Conservation (phyloP, 2,797 vertebrate genomes). For the Gadopsis marmoratus region DNA sequence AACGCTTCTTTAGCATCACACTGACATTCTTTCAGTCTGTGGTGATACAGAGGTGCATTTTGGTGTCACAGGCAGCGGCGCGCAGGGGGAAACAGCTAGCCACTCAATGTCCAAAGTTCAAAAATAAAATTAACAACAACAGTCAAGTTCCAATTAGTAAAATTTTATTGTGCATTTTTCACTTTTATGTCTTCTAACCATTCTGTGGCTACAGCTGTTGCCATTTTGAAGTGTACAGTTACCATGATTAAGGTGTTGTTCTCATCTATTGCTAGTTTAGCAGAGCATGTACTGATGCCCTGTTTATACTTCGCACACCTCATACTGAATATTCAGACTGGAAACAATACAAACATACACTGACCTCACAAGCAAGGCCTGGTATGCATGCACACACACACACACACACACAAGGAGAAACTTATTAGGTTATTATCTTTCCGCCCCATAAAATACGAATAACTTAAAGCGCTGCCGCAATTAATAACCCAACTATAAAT, state of each 20-base stretch:
- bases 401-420: constrained; percentile 70
- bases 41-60: background rate
- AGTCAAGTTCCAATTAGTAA: too few species aligned
- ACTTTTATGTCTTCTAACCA: too few species aligned
- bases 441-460: constrained; percentile 88
- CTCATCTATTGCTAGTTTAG: too few species aligned
- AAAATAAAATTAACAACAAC: background rate
- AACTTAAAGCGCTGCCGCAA: constrained; percentile 84
- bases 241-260: too few species aligned
- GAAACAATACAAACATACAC: constrained; percentile 74
- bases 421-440: constrained; percentile 91
- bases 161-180: too few species aligned
- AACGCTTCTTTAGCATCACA: background rate
- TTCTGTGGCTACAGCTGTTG: too few species aligned
- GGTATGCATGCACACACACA: constrained; percentile 14
- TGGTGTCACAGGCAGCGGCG: background rate
- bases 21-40: background rate
- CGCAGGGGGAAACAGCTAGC: background rate
- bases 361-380: constrained; percentile 48
- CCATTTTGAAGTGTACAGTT: too few species aligned
- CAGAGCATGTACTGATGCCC: too few species aligned
- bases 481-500: constrained; percentile 88
- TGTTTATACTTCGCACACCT: background rate
- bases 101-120: background rate
- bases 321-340: constrained; percentile 72